Evolutionary conservation across 2,797 vertebrate species (phyloP), one percentile per base, ranked within the genome.

Genomic region (Spinus pinus): DNA sequence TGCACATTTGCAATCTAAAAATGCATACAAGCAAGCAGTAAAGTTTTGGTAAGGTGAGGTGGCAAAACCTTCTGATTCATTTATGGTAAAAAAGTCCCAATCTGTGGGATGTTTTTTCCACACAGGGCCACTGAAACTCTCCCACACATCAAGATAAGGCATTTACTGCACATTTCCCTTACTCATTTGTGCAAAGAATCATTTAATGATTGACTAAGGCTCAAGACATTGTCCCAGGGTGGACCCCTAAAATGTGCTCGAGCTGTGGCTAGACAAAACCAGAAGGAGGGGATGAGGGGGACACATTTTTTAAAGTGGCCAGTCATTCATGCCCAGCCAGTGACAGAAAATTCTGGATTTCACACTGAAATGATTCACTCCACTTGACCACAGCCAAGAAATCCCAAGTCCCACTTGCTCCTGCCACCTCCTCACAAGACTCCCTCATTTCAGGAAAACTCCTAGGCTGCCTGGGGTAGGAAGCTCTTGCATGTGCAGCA

Each of bases 281-380:
- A 51, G 37, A 13, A 46, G 44, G 25, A 56, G 22, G 8, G 9
- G 4, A 6, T 19, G 18, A 6, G 21, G 24, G 37, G 25, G 9
- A 58, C 5, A 35, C 9, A 9, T 9, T 37, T 66, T 72, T 71
- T 47, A 7, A 0, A 23, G 27, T 16, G 35, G 12, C 5, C 30
- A 37, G 2, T 31, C 50, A 25, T 21, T 71, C 30, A 37, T 1
- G 3, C 31, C 33, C 21, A 54, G 42, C 10, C 9, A 4, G 33
- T 7, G 37, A 42, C 0, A 35, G 22, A 14, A 67, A 69, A 51
- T 7, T 56, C 44, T 37, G 41, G 50, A 86, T 23, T 73, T 61
- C 30, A 65, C n/a, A 49, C 31, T 13, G 22, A 86, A 91, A 74
- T 1, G 0, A 30, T 11, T 20, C 0, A 1, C 23, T 66, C 50